Evolutionary conservation across 2,113 vertebrate genomes (phyloP).

Genomic region (Microcebus tavaratra): DNA sequence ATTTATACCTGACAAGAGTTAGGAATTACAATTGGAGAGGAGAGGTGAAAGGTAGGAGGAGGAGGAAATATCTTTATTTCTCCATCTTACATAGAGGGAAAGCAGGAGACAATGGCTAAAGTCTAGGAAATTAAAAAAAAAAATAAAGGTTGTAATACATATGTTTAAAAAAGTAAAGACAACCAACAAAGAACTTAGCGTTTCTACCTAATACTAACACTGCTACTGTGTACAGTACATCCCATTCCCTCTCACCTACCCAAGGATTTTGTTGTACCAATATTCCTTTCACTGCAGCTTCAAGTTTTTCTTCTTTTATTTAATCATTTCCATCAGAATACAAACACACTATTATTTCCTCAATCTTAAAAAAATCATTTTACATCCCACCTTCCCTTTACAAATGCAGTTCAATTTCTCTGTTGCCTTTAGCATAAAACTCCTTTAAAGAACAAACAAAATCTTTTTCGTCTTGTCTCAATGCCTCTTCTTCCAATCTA

Average conservation of each 20-base stretch:
- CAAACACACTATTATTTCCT: not conserved
- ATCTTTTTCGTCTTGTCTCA: too few relatives aligned
- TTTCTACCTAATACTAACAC: not conserved
- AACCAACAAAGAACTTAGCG: not conserved
- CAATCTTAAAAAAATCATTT: not conserved
- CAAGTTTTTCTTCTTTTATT: not conserved
- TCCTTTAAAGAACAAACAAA: not conserved
- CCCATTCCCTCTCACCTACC: not conserved
- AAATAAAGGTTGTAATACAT: not conserved
- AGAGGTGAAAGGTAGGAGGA: not conserved
- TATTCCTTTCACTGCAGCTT: not conserved
- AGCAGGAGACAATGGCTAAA: not conserved
- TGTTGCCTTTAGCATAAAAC: not conserved
- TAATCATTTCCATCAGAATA: not conserved
- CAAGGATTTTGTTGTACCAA: not conserved
- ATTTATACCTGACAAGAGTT: not conserved
- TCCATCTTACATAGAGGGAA: not conserved
- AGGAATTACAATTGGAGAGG: not conserved
- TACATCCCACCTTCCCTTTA: not conserved
- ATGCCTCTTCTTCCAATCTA: not conserved
- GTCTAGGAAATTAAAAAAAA: not conserved
- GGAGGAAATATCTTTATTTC: not conserved
- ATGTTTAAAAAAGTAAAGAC: not conserved
- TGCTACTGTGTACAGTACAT: not conserved
- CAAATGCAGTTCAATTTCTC: not conserved